Base-by-base conservation (phyloP, 1,140 invertebrate genomes). In the Diorhabda elongata region DNA sequence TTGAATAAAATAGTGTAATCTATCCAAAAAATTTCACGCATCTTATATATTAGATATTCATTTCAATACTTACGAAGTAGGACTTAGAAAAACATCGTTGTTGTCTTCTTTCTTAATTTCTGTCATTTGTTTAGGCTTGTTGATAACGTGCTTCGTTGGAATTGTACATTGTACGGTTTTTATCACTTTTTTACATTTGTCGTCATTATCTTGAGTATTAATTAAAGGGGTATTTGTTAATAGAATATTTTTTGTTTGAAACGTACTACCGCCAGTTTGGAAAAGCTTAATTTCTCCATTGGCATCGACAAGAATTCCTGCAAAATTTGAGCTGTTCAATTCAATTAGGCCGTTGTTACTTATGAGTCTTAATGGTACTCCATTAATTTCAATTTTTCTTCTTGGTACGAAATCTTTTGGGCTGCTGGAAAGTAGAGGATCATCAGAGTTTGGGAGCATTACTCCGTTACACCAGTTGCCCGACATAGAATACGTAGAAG, bases 361-460 rank as follows among this genome's bases (percentile, higher is more conserved):
- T 3, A 89, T 81, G 66, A 88, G 86, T 76, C 87, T 87, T 3
- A 87, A 85, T 47, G 88, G 86, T 57, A 82, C 75, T 2, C 79
- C 79, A 45, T 81, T 81, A 65, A 89, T 87, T 72, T 89, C 87
- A 68, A 89, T 87, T 71, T 85, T 85, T 60, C 87, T 85, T 58
- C 87, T 84, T 7, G 85, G 83, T 1, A 86, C 85, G 78, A 92
- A 93, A 73, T 93, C 91, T 67, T 92, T 88, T 0, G 91, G 91
- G 71, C 89, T 92, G 11, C 91, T 93, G 0, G 91, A 93, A 11
- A 94, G 77, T 2, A 93, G 76, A 0, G 92, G 92, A 79, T 93
- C 92, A 73, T 93, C 91, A 0, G 92, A 93, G 77, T 93, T 93
- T 5, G 91, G 87, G 90, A 93, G 91, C 90, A 91, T 91, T 76